Evolutionary conservation across 2,888 invertebrate species (phyloP).

Genomic region (Hipparchia semele): DNA sequence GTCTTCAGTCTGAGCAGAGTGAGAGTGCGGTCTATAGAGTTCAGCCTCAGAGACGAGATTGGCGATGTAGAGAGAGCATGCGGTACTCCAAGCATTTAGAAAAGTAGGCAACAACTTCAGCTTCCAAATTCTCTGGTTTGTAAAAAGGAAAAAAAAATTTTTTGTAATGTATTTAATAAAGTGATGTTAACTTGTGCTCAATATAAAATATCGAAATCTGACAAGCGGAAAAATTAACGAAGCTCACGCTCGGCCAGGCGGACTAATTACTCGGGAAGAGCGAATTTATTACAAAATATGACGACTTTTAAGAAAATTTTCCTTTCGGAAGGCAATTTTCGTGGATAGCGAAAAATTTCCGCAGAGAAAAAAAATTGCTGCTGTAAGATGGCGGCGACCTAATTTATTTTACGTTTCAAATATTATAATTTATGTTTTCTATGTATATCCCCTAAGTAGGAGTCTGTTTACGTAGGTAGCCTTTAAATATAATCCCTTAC

Average conservation of each 20-base stretch:
- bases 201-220: constrained; percentile 16
- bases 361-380: constrained; percentile 7
- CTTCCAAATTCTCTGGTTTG: too few species aligned
- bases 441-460: too few species aligned
- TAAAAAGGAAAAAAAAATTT: too few species aligned
- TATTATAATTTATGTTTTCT: background rate
- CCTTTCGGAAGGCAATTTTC: constrained; percentile 3
- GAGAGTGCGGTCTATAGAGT: too few species aligned
- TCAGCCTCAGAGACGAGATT: too few species aligned
- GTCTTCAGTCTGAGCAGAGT: too few species aligned
- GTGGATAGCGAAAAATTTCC: constrained; percentile 5
- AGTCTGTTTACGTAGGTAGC: too few species aligned
- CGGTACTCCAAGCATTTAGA: background rate
- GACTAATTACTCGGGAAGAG: constrained; percentile 19
- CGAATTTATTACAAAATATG: constrained; percentile 6
- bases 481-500: too few species aligned
- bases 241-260: constrained; percentile 2
- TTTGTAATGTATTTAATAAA: background rate
- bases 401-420: constrained; percentile 18
- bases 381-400: constrained; percentile 16
- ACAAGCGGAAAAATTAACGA: constrained; percentile 11
- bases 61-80: too few species aligned
- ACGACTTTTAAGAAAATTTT: constrained; percentile 10
- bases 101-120: background rate
- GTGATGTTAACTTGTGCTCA: background rate